Evolutionary conservation across 1,140 invertebrate genomes (phyloP), one percentile per base, ranked within the genome.

Genomic region (Habropoda laboriosa): DNA sequence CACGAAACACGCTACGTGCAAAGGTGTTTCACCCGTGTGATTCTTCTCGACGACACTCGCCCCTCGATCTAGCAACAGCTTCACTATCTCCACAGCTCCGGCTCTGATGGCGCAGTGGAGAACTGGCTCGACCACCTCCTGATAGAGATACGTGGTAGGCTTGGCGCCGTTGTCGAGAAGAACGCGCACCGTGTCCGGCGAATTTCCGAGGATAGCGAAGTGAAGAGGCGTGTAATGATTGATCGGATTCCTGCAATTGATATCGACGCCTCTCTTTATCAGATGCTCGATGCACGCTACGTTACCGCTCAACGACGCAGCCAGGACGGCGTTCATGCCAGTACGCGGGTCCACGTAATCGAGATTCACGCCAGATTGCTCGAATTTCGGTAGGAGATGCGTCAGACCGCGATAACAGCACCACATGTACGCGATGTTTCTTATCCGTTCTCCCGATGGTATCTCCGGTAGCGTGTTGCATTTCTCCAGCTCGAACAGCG

Each of bases 1-100:
- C 21, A 94, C 93, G 76, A 94, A 93, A n/a, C 95, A 94, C 18
- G 95, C 94, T 1, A 95, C 90, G 87, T 95, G 95, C 0, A 95
- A 86, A 0, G 94, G 90, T 0, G 95, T 94, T 72, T 95, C 95
- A 1, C 94, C 94, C 72, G 93, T 90, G 18, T 93, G 90, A 80
- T 95, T 95, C 68, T 93, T 94, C 49, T 93, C 91, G 42, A 93
- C 93, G 27, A 93, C 92, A 81, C 95, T 94, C 3, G 94, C 95
- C 3, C 94, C 95, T 60, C 93, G 93, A 21, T 95, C 92, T 57
- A 96, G 88, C 42, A 96, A 87, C 32, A 96, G 85, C 49, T 94
- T 92, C 3, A 94, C 93, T 27, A 95, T 94, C 66, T 94, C 93
- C 12, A 94, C 88, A 7, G 94, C 92, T 79, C 93, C 93, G 16